Conservation (phyloP, 2,113 vertebrate species). For the Procavia capensis region DNA sequence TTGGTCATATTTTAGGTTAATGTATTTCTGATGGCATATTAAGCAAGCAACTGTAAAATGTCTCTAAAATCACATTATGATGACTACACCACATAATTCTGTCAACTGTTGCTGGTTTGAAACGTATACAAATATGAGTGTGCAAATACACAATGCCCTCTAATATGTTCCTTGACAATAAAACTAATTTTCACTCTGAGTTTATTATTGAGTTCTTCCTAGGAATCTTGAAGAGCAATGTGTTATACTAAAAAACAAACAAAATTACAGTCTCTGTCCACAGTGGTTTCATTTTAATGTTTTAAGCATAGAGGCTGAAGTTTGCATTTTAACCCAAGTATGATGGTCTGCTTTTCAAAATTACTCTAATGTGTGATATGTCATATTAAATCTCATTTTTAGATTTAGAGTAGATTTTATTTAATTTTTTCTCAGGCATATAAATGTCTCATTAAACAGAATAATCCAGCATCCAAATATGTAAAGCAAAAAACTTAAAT, state of each 20-base stretch:
- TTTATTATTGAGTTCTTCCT: neutral
- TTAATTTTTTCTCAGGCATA: neutral
- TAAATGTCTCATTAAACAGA: conserved; percentile 13
- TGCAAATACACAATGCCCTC: neutral
- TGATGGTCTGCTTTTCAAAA: neutral
- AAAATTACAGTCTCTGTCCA: neutral
- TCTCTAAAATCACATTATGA: neutral
- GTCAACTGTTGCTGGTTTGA: neutral
- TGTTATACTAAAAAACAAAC: neutral
- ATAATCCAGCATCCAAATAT: neutral
- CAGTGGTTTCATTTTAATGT: neutral
- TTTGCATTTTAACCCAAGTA: neutral
- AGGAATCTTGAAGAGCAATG: neutral
- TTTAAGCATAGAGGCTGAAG: neutral
- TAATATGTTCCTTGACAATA: neutral
- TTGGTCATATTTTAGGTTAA: neutral
- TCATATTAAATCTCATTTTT: neutral
- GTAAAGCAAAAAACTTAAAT: neutral
- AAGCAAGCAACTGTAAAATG: neutral
- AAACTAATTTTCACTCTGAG: neutral
- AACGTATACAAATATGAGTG: neutral
- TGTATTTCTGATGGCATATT: neutral
- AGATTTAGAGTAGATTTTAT: neutral
- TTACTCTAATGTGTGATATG: neutral
- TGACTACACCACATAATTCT: neutral